Percentiles rank a stretch among this genome's conserved stretches.
Conservation (phyloP, 64 coral and sea anemone species). For the Pocillopora verrucosa region DNA sequence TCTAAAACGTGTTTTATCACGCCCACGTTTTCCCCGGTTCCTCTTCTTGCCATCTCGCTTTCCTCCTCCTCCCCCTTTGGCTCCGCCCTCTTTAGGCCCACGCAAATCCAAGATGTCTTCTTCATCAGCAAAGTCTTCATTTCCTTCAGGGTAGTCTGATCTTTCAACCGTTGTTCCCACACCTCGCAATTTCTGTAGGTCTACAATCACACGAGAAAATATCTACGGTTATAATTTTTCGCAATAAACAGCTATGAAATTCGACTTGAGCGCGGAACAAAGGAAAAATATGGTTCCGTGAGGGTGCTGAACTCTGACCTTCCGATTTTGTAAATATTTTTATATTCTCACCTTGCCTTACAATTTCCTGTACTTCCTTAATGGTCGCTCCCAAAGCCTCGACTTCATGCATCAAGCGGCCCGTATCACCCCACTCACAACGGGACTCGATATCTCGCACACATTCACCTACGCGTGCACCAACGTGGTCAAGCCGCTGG, state of each 20-base stretch:
- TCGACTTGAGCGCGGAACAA: neutral
- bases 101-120: slow-evolving; percentile 22
- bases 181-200: neutral
- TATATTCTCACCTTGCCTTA: slow-evolving; percentile 35
- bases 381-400: slow-evolving; percentile 20
- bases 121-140: slow-evolving; percentile 1
- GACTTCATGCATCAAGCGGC: slow-evolving; percentile 23
- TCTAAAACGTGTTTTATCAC: slow-evolving; percentile 13
- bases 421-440: slow-evolving; percentile 47
- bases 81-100: neutral
- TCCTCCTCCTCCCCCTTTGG: slow-evolving; percentile 13
- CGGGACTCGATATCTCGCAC: slow-evolving; percentile 52
- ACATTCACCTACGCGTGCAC: slow-evolving; percentile 39
- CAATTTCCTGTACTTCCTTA: slow-evolving; percentile 30
- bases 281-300: no score
- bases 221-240: neutral
- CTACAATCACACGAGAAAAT: neutral
- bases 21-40: slow-evolving; percentile 11
- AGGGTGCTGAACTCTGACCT: no score
- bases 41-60: slow-evolving; percentile 19
- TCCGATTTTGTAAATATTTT: neutral
- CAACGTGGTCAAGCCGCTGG: slow-evolving; percentile 46
- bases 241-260: neutral
- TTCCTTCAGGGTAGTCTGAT: neutral
- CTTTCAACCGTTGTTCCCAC: neutral